Base-by-base conservation (phyloP, 1,140 invertebrate species). In the Euwallacea similis region DNA sequence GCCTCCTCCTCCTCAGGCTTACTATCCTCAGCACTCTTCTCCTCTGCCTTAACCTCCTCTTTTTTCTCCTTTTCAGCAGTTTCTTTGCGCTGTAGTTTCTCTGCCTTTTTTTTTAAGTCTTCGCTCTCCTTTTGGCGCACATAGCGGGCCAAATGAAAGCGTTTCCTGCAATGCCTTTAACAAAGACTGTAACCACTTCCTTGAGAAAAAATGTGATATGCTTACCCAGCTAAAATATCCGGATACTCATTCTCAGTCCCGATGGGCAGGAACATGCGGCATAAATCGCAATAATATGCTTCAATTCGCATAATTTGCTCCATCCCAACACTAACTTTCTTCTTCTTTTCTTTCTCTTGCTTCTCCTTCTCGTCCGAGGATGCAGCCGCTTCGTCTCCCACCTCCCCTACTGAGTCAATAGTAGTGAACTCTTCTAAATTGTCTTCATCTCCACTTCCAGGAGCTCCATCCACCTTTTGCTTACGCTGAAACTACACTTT, bases 381-480 rank as follows among this genome's bases (percentile, higher is more conserved):
- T 75, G 80, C 76, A 56, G 46, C 56, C 41, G 13, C 43, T 6
- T 71, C 59, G 9, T 73, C 91, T 83, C 93, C 91, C 15, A 91
- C 90, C 82, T 91, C 90, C n/a, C 92, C 91, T 15, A 93, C 90
- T 15, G 91, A 92, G 81, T 93, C 92, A 7, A 94, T 84, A 41
- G 91, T 92, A 84, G 93, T 91, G 75, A 93, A 93, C 78, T 93
- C 92, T 62, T 93, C 91, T 55, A 93, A 85, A 83, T 92, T 90
- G 79, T 91, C 90, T 59, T 90, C 89, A 71, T 91, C 90, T 75
- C 88, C 72, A 13, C 74, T 76, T 56, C 73, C 76, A 46, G n/a
- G 15, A 10, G 46, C 56, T 78, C 84, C 84, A 79, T 75, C 47
- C 21, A 33, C 4, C 47, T 81, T 79, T 15, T 87, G 86, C 76